phyloP scores from a whole-genome alignment of 1,140 invertebrate species.

The Drosophila bocki region DNA sequence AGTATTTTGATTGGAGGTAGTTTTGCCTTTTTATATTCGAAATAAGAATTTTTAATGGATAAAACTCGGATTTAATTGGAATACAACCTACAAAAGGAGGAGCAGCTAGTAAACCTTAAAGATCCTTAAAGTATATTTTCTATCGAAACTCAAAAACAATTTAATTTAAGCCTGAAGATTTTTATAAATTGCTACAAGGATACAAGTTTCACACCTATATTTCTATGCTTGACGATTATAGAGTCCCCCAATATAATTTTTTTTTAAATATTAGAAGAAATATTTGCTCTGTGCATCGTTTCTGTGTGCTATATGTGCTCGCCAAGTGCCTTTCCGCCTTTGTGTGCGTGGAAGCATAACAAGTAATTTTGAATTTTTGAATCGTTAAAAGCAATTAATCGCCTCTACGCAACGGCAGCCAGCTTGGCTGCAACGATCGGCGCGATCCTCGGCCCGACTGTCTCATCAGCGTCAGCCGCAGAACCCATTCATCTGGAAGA shows the following conservation, averaged over 20 bases:
- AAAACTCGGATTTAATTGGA: not conserved
- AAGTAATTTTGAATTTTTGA: slow-evolving; percentile 83
- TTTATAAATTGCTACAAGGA: not conserved
- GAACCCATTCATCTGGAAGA: slow-evolving; percentile 44
- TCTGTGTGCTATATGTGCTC: slow-evolving; percentile 29
- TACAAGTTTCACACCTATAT: not conserved
- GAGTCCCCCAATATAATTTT: not conserved
- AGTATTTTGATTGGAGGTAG: too few relatives aligned
- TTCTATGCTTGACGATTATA: not conserved
- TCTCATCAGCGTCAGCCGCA: slow-evolving; percentile 36
- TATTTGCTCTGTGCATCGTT: slow-evolving; percentile 7
- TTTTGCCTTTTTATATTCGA: too few relatives aligned
- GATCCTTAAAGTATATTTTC: not conserved
- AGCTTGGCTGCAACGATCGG: slow-evolving; percentile 61
- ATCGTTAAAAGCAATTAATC: slow-evolving; percentile 84
- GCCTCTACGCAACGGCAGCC: slow-evolving; percentile 79
- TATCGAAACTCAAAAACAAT: not conserved
- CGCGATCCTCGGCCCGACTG: slow-evolving; percentile 28
- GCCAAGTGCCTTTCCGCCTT: slow-evolving; percentile 38
- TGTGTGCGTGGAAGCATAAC: slow-evolving; percentile 71
- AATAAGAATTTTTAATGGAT: too few relatives aligned
- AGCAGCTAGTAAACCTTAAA: too few relatives aligned
- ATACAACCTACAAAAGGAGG: not conserved
- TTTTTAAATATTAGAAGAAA: not conserved
- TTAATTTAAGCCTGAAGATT: not conserved